phyloP scores from a whole-genome alignment of 2,797 vertebrate species.

The Adelosebastes latens region DNA sequence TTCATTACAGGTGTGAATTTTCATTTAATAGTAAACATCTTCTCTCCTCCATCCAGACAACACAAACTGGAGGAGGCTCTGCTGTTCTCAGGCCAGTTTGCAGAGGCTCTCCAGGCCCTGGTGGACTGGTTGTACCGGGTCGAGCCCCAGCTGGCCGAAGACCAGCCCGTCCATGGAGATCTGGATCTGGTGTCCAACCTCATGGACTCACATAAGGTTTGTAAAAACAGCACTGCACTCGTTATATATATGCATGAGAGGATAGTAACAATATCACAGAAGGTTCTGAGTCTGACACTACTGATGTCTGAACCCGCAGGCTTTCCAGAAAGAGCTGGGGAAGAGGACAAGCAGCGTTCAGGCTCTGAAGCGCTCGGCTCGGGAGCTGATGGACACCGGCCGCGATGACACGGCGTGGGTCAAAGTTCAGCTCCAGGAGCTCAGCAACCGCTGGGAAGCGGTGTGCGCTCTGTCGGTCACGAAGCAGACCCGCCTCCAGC shows the following conservation, averaged over 20 bases:
- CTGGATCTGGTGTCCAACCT: constrained; percentile 97
- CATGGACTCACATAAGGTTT: constrained; percentile 97
- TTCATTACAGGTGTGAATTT: background rate
- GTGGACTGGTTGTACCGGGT: constrained; percentile 99
- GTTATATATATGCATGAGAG: background rate
- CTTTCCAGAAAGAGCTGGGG: constrained; percentile 97
- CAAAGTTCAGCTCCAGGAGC: constrained; percentile 96
- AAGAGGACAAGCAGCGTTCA: constrained; percentile 95
- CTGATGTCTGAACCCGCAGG: constrained; percentile 67
- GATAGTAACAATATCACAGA: background rate
- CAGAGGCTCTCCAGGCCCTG: constrained; percentile 95
- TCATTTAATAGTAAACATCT: background rate
- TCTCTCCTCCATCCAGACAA: constrained; percentile 83
- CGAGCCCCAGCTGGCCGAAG: constrained; percentile 95
- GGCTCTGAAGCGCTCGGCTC: constrained; percentile 94
- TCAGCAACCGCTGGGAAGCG: constrained; percentile 97
- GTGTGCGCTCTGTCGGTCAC: constrained; percentile 95
- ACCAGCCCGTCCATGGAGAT: constrained; percentile 96
- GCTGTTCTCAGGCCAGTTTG: constrained; percentile 98
- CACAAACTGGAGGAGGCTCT: constrained; percentile 99
- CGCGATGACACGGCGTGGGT: constrained; percentile 97
- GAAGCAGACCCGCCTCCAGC: constrained; percentile 94
- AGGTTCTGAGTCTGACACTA: background rate
- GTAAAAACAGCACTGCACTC: background rate
- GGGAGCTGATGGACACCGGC: constrained; percentile 96